Evolutionary conservation across 2,888 invertebrate species (phyloP), one percentile per base, ranked within the genome.

Genomic region (Spodoptera littoralis): DNA sequence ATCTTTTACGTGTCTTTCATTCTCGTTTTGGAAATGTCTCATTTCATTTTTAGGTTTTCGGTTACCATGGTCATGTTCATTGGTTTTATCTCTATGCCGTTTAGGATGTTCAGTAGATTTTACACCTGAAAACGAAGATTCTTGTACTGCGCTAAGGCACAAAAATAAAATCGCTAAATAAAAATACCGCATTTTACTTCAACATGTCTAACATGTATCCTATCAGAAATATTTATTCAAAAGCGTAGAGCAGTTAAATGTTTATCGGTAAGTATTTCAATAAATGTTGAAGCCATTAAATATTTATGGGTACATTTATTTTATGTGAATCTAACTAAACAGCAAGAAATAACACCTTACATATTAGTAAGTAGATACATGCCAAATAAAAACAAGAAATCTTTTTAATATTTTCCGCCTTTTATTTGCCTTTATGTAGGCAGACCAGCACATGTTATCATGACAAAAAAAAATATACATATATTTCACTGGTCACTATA

Each of bases 141-240:
- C 36, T 36, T 36, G 36, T 36, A 36, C 36, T 1, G 36, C 36
- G 36, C 9, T 8, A 8, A 36, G 36, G 36, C 36, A 36, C 36
- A 36, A 36, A 36, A 36, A 6, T 8, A 36, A 36, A 27, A 27
- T 27, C 4, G 27, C 3, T 27, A 27, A 27, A 36, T 61, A 56
- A 65, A 72, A 59, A 57, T 76, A 58, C 69, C 74, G 76, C 89
- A 88, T 88, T 72, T 70, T 83, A 73, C 65, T 68, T 52, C 60
- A 67, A 76, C 84, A 84, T 84, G 54, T 69, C 76, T 73, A 44
- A 18, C 42, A 71, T 60, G 45, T 55, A 44, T 58, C 9, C 3
- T 27, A 36, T 49, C 50, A 24, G 11, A 45, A 50, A 24, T 46
- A 47, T 60, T 27, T 41, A 42, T 48, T 56, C 0, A 49, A 53